Base-by-base conservation (phyloP, 2,888 invertebrate species). In the Apocheima hispidaria region DNA sequence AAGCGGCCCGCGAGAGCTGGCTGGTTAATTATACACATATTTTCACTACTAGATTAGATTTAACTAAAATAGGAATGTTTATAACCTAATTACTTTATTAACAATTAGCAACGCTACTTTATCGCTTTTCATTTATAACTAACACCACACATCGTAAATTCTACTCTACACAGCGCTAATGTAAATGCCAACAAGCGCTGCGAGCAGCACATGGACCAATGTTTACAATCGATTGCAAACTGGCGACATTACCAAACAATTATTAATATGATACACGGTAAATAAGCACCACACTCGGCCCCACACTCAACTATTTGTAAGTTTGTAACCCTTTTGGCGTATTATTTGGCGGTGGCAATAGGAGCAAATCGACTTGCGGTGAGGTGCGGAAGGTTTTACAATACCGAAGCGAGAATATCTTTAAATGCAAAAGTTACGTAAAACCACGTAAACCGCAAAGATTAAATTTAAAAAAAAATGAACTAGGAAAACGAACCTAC, bases 181-280 rank as follows among this genome's bases (percentile, higher is more conserved):
- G 80, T 78, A 77, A 77, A 75, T 72, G 72, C 75, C 70, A 71
- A 72, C 72, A 70, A 72, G 69, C 74, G 66, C 66, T 70, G 64
- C 64, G 49, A 51, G 53, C 67, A 68, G 72, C 74, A 72, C 73
- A 73, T 71, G 75, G 68, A 63, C 68, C 53, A 70, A 58, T 63
- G 71, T 68, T 16, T 12, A 72, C 72, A 71, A 77, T 75, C 72
- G 66, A 76, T 74, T 68, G 66, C 56, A 56, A 60, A 72, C 59
- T 78, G 74, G 74, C 65, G 70, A 72, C 60, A 59, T 57, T 65
- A 48, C 44, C 59, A 52, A 48, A 68, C 69, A 53, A 58, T 55
- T 51, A 50, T 53, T 57, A 53, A 53, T 58, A 61, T 41, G 12
- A 21, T 2, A 21, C 21, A 20, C 10, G 20, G 41, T 5, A 21